Percentiles rank a stretch among this genome's conserved stretches.
These are phyloP conservation scores for Egretta garzetta DNA, from an alignment of 2,113 vertebrate genomes.

Conservation along the genomic window DNA sequence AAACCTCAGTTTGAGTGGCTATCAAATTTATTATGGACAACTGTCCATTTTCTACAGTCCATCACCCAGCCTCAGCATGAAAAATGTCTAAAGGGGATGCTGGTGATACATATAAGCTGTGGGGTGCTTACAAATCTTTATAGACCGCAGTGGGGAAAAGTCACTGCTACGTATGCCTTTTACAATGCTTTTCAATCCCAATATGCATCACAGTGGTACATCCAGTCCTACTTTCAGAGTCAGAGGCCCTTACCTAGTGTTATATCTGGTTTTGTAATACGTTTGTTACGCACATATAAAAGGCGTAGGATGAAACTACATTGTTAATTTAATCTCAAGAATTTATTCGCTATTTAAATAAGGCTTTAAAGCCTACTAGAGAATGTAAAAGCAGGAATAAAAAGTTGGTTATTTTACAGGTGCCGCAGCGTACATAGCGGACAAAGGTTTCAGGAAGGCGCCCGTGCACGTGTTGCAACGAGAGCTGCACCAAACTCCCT, in stretches of 20 bases:
- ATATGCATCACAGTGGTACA: not conserved
- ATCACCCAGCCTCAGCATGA: not conserved
- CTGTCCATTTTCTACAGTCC: not conserved
- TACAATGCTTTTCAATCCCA: not conserved
- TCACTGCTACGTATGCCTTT: not conserved
- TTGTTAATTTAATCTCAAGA: not conserved
- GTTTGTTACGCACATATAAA: not conserved
- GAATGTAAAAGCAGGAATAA: not conserved
- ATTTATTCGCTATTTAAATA: not conserved
- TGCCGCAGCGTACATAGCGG: not conserved
- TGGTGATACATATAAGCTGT: not conserved
- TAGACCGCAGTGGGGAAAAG: not conserved
- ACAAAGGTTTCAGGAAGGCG: not conserved
- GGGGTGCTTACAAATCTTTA: not conserved
- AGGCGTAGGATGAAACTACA: not conserved
- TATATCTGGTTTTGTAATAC: not conserved
- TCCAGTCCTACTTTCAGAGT: not conserved
- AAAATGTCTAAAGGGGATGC: not conserved
- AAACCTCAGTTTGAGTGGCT: not conserved
- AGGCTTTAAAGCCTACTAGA: not conserved
- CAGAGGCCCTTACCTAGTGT: not conserved
- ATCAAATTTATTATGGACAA: not conserved
- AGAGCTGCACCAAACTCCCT: not conserved
- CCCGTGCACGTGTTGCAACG: not conserved
- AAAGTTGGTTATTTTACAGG: not conserved